Base-by-base conservation (phyloP, 2,888 invertebrate species). In the Smittia sp. region DNA sequence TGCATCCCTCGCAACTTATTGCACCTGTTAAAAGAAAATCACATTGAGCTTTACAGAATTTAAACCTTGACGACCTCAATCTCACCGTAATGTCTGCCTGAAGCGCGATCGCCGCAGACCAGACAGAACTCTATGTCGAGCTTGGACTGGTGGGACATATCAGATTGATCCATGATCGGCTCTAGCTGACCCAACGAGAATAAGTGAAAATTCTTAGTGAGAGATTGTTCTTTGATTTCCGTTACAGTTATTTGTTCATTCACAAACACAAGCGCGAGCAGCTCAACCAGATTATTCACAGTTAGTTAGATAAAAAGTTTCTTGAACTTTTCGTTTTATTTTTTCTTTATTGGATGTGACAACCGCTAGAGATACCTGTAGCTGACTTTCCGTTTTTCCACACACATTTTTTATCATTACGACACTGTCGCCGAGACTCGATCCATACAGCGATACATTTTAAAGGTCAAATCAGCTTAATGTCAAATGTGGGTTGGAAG, bases 61-160 rank as follows among this genome's bases (percentile, higher is more conserved):
- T n/a, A 46, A 3, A 46, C 2, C 46, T 2, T 15, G 13, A 46
- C 32, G 32, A 32, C 9, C 9, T 32, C 3, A 9, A 32, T 3
- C 68, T 68, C 22, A 73, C 97, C 97, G 83, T 97, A 97, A 79
- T 97, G 97, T 73, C 96, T 88, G 18, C 96, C 97, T 32, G 96
- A 96, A 9, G 97, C 97, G 75, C 96, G 86, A 81, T 98, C 97
- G 0, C 97, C 97, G 80, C 97, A 98, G 25, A 98, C 97, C 18
- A 97, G 91, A 82, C 97, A 98, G 70, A 95, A 85, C 82, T 97
- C 96, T 39, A 82, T 81, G 75, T 63, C 63, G 15, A 27, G 25
- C 22, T 63, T 63, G 2, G 58, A 22, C 9, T 20, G 20, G 1
- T 58, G 58, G 2, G 25, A n/a, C 63, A 63, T 63, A 15, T 63